Conservation (phyloP, 1,140 invertebrate genomes). For the Mya arenaria region DNA sequence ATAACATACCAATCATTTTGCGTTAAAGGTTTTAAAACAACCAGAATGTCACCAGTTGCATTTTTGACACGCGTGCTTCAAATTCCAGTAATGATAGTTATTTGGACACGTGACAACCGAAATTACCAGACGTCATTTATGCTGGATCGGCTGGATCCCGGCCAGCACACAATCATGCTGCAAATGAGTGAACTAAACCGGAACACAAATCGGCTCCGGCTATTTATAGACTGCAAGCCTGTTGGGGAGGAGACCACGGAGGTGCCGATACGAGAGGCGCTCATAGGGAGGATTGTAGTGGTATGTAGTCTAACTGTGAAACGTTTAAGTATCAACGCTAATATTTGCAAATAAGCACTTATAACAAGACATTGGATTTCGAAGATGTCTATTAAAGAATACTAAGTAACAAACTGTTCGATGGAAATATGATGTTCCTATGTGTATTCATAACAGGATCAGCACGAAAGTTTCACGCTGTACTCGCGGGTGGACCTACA, state of each 20-base stretch:
- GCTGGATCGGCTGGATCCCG: background rate
- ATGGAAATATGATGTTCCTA: no score
- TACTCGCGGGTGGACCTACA: slow-evolving; percentile 38
- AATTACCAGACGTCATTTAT: slow-evolving; percentile 27
- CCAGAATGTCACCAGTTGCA: no score
- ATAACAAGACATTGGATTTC: no score
- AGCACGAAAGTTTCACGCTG: slow-evolving; percentile 22
- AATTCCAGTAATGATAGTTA: slow-evolving; percentile 39
- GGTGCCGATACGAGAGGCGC: slow-evolving; percentile 38
- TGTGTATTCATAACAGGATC: background rate
- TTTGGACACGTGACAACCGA: slow-evolving; percentile 42
- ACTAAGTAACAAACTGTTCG: no score
- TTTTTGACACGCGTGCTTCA: slow-evolving; percentile 20
- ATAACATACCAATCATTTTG: no score
- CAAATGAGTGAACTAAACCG: slow-evolving; percentile 41
- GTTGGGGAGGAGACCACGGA: slow-evolving; percentile 45
- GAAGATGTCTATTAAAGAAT: no score
- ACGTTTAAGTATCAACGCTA: background rate
- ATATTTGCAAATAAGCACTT: no score
- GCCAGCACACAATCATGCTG: slow-evolving; percentile 27
- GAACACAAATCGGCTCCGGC: slow-evolving; percentile 15
- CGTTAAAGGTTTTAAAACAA: no score
- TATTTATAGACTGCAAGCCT: slow-evolving; percentile 39
- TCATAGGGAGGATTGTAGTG: slow-evolving; percentile 38
- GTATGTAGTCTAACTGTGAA: background rate